Evolutionary conservation across 2,113 vertebrate species (phyloP).

Genomic region (Pterocles orientalis): DNA sequence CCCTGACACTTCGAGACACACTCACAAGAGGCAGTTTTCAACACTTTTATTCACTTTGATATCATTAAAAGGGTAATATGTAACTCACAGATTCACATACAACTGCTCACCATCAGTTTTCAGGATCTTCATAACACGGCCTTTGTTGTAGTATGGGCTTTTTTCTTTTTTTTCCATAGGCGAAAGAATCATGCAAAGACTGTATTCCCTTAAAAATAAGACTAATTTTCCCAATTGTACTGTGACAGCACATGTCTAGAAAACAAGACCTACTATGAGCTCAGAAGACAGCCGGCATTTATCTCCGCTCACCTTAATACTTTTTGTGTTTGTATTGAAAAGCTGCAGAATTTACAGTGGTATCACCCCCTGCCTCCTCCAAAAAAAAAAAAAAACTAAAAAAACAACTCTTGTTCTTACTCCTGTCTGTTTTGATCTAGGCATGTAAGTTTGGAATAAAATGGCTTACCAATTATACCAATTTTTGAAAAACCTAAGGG

Average conservation of each 20-base stretch:
- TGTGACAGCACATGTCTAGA: background rate
- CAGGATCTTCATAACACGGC: rapidly evolving
- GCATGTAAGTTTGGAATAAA: background rate
- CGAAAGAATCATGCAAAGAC: background rate
- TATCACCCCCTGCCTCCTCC: background rate
- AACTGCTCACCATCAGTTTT: background rate
- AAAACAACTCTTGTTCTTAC: background rate
- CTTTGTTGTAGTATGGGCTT: background rate
- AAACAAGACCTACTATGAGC: background rate
- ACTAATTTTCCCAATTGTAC: background rate
- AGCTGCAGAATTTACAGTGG: background rate
- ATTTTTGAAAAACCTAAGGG: background rate
- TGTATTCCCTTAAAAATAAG: background rate
- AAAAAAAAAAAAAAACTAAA: background rate
- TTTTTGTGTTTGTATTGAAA: background rate
- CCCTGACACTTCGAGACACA: background rate
- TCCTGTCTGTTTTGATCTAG: background rate
- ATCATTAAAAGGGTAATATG: rapidly evolving
- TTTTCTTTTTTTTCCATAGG: background rate
- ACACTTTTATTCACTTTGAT: background rate
- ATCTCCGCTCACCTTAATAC: background rate
- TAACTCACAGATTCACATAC: rapidly evolving
- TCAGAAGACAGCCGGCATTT: background rate
- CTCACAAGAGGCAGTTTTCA: background rate
- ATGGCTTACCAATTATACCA: background rate